These are phyloP conservation scores for Melospiza georgiana DNA, from an alignment of 2,113 vertebrate species.

Conservation along the genomic window DNA sequence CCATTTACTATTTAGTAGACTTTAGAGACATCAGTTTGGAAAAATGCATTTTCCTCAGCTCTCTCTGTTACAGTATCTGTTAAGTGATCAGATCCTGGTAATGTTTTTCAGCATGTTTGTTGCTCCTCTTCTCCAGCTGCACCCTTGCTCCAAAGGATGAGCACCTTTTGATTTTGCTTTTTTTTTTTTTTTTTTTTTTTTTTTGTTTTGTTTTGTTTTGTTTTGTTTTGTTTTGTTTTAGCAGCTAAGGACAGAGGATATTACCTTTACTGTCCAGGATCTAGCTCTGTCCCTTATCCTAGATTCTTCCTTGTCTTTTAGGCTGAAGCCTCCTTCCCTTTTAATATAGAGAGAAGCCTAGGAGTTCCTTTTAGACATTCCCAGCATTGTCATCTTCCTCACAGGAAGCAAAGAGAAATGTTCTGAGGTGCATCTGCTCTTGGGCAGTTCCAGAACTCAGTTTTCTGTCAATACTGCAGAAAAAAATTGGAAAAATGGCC, in stretches of 20 bases:
- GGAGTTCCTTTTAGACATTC: background rate
- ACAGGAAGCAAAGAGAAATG: background rate
- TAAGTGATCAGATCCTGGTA: background rate
- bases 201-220: background rate
- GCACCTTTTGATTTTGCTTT: background rate
- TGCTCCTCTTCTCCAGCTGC: background rate
- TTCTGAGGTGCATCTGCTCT: background rate
- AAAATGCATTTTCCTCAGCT: background rate
- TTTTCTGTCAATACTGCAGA: background rate
- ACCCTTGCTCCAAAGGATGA: background rate
- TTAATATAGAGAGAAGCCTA: background rate
- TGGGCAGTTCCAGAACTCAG: background rate
- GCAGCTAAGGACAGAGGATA: background rate
- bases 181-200: background rate
- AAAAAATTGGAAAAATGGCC: background rate
- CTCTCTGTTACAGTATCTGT: background rate
- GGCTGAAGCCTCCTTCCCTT: background rate
- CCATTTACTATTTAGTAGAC: slow-evolving; percentile 1
- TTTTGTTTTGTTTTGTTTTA: background rate
- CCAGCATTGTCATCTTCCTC: background rate
- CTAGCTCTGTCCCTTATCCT: background rate
- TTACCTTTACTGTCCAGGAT: background rate
- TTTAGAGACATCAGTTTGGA: background rate
- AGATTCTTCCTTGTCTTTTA: background rate
- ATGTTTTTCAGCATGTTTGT: background rate